Base-by-base conservation (phyloP, 1,140 invertebrate species). In the Dreissena polymorpha region DNA sequence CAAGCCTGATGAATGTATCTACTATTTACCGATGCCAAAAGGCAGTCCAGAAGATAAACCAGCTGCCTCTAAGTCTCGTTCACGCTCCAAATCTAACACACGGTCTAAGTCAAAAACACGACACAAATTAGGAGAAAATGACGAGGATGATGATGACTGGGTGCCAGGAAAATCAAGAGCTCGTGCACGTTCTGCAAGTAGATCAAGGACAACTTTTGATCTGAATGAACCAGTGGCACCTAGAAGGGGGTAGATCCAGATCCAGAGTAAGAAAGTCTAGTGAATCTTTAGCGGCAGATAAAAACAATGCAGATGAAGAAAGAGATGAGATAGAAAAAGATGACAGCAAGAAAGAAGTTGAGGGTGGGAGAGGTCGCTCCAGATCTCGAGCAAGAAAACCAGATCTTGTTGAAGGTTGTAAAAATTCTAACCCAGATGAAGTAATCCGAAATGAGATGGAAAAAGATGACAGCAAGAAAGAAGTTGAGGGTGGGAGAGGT, bases 121-220 rank as follows among this genome's bases (percentile, higher is more conserved):
- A 21, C 39, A 39, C 39, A 39, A 39, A 39, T 39, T 8, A 8
- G 39, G 39, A 39, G 39, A 39, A 39, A n/a, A n/a, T n/a, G 21
- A 71, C 23, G 79, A 82, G 67, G 67, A 76, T 29, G 78, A 82
- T 68, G 70, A 81, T 18, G 79, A 82, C 51, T 82, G 79, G 79
- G 70, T 72, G 2, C 79, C 79, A 53, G 68, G 25, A 25, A 53
- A 55, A 21, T 60, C 55, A 51, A 39, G 39, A 8, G 5, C 57
- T 49, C 10, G 39, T 14, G 64, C 75, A 21, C 39, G 75, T 25
- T 78, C 79, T 49, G 49, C 25, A 49, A 39, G 25, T 49, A 1
- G 27, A 16, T 49, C 70, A 13, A 72, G 70, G 49, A 72, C 5
- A 51, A 39, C 25, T 49, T 39, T 39, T 39, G 39, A 39, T 39